These are phyloP conservation scores for Enteromius radiatus DNA, from an alignment of 2,797 vertebrate genomes.

Conservation along the genomic window DNA sequence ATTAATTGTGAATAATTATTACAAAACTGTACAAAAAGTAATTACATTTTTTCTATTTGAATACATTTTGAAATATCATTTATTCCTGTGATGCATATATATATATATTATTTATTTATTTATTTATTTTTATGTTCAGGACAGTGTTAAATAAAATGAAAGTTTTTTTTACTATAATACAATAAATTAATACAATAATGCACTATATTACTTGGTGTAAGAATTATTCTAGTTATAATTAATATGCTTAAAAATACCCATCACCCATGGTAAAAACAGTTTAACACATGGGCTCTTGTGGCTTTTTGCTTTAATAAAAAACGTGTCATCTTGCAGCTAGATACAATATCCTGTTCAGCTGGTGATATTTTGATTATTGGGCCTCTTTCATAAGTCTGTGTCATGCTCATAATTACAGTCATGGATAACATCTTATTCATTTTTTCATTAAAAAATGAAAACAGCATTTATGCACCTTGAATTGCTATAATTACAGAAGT, in stretches of 20 bases:
- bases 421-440: not conserved
- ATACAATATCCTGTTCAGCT: conserved; percentile 4
- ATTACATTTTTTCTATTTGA: not conserved
- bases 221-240: not conserved
- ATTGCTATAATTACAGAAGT: conserved; percentile 42
- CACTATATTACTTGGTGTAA: too few relatives aligned
- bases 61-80: not conserved
- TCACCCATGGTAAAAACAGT: not conserved
- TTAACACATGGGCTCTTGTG: not conserved
- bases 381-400: not conserved
- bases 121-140: too few relatives aligned
- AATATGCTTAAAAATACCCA: not conserved
- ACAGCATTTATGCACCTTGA: conserved; percentile 46
- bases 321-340: not conserved
- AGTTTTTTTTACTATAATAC: too few relatives aligned
- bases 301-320: conserved; percentile 2
- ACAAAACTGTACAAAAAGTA: too few relatives aligned
- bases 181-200: too few relatives aligned
- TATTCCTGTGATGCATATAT: not conserved
- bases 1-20: too few relatives aligned
- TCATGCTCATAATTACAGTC: conserved; percentile 17
- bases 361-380: not conserved
- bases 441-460: conserved; percentile 34
- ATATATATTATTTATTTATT: too few relatives aligned
- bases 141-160: too few relatives aligned